Evolutionary conservation across 1,140 invertebrate genomes (phyloP).

Genomic region (Euwallacea similis): DNA sequence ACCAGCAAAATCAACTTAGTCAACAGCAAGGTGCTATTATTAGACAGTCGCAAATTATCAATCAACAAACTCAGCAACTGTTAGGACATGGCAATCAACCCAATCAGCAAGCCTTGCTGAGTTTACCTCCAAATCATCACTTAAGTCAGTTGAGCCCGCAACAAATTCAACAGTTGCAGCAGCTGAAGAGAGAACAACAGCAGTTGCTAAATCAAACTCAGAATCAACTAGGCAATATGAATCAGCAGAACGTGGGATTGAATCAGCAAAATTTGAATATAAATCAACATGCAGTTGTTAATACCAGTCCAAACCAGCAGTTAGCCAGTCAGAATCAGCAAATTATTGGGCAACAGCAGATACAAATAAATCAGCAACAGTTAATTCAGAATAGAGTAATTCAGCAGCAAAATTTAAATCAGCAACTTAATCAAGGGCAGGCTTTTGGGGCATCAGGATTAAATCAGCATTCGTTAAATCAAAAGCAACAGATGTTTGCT

Average conservation of each 20-base stretch:
- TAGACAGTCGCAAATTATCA: slow-evolving; percentile 20
- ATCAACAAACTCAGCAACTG: slow-evolving; percentile 25
- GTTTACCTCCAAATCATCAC: slow-evolving; percentile 32
- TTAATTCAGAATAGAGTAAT: slow-evolving; percentile 25
- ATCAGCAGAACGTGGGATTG: slow-evolving; percentile 23
- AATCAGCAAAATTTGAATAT: slow-evolving; percentile 31
- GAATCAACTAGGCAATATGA: slow-evolving; percentile 14
- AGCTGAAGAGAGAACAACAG: slow-evolving; percentile 33
- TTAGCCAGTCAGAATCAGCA: slow-evolving; percentile 4
- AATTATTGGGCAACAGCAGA: slow-evolving; percentile 28
- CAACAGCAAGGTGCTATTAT: slow-evolving; percentile 41
- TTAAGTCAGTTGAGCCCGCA: slow-evolving; percentile 33
- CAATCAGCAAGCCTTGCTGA: slow-evolving; percentile 15
- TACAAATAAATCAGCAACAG: slow-evolving; percentile 24
- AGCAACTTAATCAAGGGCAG: slow-evolving; percentile 36
- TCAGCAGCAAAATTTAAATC: slow-evolving; percentile 41
- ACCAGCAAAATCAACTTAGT: slow-evolving; percentile 40
- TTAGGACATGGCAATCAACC: slow-evolving; percentile 11
- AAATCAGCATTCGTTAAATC: slow-evolving; percentile 33
- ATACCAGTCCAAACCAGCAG: slow-evolving; percentile 6
- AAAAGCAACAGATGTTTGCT: slow-evolving; percentile 39
- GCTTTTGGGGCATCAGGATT: slow-evolving; percentile 29
- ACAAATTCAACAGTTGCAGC: slow-evolving; percentile 34
- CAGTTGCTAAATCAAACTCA: slow-evolving; percentile 32
- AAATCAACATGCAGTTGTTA: slow-evolving; percentile 6